These are phyloP conservation scores for Semotilus atromaculatus DNA, from an alignment of 2,797 vertebrate species.

Conservation along the genomic window DNA sequence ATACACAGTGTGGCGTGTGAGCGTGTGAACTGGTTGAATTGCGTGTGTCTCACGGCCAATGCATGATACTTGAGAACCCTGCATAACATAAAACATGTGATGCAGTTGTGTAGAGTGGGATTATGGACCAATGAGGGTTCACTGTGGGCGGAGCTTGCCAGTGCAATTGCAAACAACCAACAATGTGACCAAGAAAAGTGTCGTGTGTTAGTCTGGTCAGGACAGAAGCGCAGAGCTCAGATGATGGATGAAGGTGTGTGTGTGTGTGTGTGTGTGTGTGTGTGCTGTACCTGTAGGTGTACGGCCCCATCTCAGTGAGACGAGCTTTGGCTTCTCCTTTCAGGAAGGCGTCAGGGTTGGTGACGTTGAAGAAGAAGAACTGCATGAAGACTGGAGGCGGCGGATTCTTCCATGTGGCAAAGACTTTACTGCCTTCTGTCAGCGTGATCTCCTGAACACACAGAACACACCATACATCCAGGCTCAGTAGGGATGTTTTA, in stretches of 20 bases:
- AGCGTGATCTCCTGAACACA: slow-evolving; percentile 78
- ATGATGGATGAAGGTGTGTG: background rate
- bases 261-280: background rate
- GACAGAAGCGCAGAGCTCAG: background rate
- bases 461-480: background rate
- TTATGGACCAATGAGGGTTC: background rate
- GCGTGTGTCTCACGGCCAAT: too few species aligned
- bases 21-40: too few species aligned
- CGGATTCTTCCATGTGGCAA: slow-evolving; percentile 79
- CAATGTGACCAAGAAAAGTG: background rate
- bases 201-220: background rate
- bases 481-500: too few species aligned
- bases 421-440: slow-evolving; percentile 79
- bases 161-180: background rate
- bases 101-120: background rate
- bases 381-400: slow-evolving; percentile 82
- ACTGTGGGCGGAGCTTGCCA: background rate
- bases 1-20: too few species aligned
- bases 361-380: slow-evolving; percentile 82
- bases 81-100: background rate
- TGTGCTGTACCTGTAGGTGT: slow-evolving; percentile 78
- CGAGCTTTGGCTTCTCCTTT: slow-evolving; percentile 67
- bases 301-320: slow-evolving; percentile 77
- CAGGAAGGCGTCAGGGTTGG: slow-evolving; percentile 70
- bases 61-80: too few species aligned